A percentile compares a stretch with the other conserved stretches of the same genome.
These are phyloP conservation scores for Apus apus DNA, from an alignment of 2,113 vertebrate species.

Conservation along the genomic window DNA sequence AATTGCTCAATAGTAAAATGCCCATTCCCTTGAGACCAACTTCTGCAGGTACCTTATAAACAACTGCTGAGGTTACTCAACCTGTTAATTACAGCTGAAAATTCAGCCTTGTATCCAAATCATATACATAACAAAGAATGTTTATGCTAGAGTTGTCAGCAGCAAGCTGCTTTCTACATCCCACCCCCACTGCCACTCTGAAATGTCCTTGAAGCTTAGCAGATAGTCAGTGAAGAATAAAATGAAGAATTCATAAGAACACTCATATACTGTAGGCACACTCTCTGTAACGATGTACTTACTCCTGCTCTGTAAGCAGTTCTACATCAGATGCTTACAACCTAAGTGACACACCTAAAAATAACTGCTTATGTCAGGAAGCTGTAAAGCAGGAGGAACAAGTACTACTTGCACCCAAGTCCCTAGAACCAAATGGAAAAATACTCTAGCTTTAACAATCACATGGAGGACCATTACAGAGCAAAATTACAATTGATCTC, in stretches of 20 bases:
- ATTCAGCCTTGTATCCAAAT: slow-evolving; percentile 53
- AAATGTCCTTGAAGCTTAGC: slow-evolving; percentile 60
- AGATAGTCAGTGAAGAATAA: slow-evolving; percentile 43
- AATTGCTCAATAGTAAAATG: slow-evolving; percentile 26
- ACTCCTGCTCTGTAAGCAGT: slow-evolving; percentile 57
- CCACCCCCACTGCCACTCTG: slow-evolving; percentile 1
- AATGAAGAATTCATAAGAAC: slow-evolving; percentile 48
- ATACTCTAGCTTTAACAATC: slow-evolving; percentile 9
- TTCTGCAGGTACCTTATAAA: slow-evolving; percentile 58
- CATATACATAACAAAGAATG: slow-evolving; percentile 12
- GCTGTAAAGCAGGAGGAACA: slow-evolving; percentile 39
- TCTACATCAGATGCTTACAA: slow-evolving; percentile 21
- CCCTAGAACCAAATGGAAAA: neutral
- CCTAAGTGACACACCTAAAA: slow-evolving; percentile 27
- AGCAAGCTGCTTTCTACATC: slow-evolving; percentile 39
- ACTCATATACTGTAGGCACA: neutral
- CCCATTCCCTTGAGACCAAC: neutral
- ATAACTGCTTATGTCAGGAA: slow-evolving; percentile 43
- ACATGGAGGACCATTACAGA: neutral
- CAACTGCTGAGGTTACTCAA: slow-evolving; percentile 61
- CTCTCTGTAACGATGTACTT: neutral
- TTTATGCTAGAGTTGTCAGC: slow-evolving; percentile 44
- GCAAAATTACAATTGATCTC: slow-evolving; percentile 41
- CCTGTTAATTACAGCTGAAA: slow-evolving; percentile 46
- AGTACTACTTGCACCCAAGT: slow-evolving; percentile 1